Percentiles rank a stretch among this genome's conserved stretches.
Evolutionary conservation across 2,888 invertebrate species (phyloP).

Genomic region (Hirudinaria manillensis): DNA sequence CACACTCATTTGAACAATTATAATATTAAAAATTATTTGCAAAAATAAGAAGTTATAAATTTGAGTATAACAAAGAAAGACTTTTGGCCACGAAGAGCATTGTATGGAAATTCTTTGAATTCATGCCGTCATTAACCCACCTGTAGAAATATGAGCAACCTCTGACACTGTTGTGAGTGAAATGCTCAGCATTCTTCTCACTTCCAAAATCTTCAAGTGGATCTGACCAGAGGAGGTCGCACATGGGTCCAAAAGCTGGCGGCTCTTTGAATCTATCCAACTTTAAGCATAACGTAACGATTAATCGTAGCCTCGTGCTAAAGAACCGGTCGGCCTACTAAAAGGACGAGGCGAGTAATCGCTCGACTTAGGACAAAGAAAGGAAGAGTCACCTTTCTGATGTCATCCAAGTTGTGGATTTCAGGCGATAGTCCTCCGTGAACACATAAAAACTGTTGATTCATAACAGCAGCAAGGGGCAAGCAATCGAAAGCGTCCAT

Average conservation of each 20-base stretch:
- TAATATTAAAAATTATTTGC: not conserved
- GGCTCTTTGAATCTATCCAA: conserved; percentile 99
- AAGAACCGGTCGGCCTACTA: not conserved
- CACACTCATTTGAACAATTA: not conserved
- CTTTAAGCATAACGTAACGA: conserved; percentile 57
- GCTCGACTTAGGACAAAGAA: not conserved
- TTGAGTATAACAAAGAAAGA: not conserved
- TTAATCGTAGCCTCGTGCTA: not conserved
- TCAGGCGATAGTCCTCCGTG: conserved; percentile 98
- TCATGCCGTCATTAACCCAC: conserved; percentile 8
- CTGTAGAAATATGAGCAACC: conserved; percentile 99
- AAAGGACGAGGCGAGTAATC: not conserved
- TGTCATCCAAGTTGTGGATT: conserved; percentile 98
- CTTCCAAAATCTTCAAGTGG: conserved; percentile 98
- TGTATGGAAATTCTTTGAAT: too few relatives aligned
- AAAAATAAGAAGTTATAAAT: not conserved
- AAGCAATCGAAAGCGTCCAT: conserved; percentile 99
- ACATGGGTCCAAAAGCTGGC: conserved; percentile 97
- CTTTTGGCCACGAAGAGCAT: too few relatives aligned
- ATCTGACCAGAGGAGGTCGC: conserved; percentile 98
- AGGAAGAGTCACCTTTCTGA: conserved; percentile 70
- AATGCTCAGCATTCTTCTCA: conserved; percentile 86
- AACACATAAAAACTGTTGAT: conserved; percentile 99
- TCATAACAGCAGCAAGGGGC: conserved; percentile 97
- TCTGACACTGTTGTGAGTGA: conserved; percentile 97